Base-by-base conservation (phyloP, 1,140 invertebrate species). In the Sycophaga agraensis region DNA sequence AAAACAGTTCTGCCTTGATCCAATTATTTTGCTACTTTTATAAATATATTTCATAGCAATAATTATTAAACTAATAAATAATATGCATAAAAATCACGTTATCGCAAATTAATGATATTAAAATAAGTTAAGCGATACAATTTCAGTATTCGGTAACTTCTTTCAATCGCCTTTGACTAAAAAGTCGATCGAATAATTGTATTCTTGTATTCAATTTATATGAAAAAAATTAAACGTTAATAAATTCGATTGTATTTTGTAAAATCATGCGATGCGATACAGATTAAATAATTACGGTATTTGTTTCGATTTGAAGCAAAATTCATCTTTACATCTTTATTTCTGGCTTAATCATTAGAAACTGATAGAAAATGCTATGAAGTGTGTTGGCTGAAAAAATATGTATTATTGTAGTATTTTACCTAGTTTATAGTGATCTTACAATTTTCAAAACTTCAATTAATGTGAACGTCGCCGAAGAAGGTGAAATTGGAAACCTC, bases 21-120 rank as follows among this genome's bases (percentile, higher is more conserved):
- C 68, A 72, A 63, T 76, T 78, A 76, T 77, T 78, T 78, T 77
- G 73, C 74, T 77, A 78, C 74, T 78, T 77, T 77, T 78, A 76
- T 78, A 77, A 64, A 39, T 50, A 45, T 50, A 26, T 45, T 49
- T 49, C 21, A 49, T 51, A 59, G 37, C 54, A 66, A 68, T 56
- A 51, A 43, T 45, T 42, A 66, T 11, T 28, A 54, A 56, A 57
- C 42, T 64, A 56, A 50, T 49, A 63, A 66, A 58, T 49, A 45
- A 55, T 37, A 37, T 22, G 11, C 19, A 39, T 50, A 53, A 51
- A n/a, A 46, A 61, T 28, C 16, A 37, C 16, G 35, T 54, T 46
- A 48, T 14, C 45, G 26, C 21, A 12, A 22, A 61, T 14, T 17
- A 51, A 31, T 40, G 35, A 48, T 16, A 24, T 16, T 50, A 59